phyloP scores from a whole-genome alignment of 2,888 invertebrate genomes.

The Pterobdella sp. region DNA sequence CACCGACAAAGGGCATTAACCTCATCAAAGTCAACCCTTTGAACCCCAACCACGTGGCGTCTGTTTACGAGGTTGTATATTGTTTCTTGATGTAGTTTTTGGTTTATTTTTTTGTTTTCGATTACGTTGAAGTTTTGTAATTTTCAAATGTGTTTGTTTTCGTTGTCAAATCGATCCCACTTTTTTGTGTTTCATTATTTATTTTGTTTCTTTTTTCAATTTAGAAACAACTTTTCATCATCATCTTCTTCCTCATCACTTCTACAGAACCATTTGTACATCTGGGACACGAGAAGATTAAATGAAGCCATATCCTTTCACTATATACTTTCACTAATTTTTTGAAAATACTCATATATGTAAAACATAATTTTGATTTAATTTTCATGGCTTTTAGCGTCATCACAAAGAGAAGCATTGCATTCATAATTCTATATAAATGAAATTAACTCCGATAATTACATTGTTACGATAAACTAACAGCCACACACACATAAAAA shows the following conservation, averaged over 20 bases:
- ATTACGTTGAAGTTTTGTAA: not conserved
- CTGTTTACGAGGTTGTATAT: conserved; percentile 55
- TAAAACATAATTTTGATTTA: too few species aligned
- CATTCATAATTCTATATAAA: not conserved
- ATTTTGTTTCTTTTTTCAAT: too few species aligned
- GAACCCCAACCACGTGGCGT: conserved; percentile 71
- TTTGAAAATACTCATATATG: too few species aligned
- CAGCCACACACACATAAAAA: not conserved
- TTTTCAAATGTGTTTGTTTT: not conserved
- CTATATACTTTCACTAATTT: too few species aligned
- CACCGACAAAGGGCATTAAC: conserved; percentile 69
- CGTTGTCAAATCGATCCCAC: not conserved
- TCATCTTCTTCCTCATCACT: not conserved
- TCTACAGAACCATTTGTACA: conserved; percentile 11
- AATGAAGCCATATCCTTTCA: conserved; percentile 27
- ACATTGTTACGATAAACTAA: not conserved
- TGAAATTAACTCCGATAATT: too few species aligned
- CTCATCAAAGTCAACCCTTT: conserved; percentile 73
- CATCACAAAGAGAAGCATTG: too few species aligned
- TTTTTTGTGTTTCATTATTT: not conserved
- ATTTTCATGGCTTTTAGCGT: too few species aligned
- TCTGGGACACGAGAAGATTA: conserved; percentile 23
- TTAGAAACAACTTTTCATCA: too few species aligned
- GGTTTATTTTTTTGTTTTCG: not conserved
- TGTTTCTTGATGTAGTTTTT: not conserved